These are phyloP conservation scores for Apis dorsata DNA, from an alignment of 1,140 invertebrate species.

Conservation along the genomic window DNA sequence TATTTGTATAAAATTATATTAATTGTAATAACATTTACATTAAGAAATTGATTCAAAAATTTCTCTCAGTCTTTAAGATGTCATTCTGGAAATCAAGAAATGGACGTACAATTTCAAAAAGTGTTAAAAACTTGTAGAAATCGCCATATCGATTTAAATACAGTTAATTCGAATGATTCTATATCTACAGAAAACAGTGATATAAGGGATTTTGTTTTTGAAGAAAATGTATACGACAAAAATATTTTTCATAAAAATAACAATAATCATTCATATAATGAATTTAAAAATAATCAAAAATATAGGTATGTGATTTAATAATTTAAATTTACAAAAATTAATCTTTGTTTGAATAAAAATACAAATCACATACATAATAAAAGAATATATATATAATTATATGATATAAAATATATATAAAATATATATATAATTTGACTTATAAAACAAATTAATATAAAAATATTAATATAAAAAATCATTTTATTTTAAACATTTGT, in stretches of 20 bases:
- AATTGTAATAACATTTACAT: background rate
- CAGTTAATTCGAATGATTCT: constrained; percentile 43
- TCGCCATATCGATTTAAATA: constrained; percentile 49
- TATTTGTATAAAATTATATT: background rate
- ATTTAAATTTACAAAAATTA: background rate
- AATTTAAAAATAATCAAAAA: constrained; percentile 34
- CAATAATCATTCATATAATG: constrained; percentile 31
- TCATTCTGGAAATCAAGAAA: constrained; percentile 69
- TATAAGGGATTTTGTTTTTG: constrained; percentile 64
- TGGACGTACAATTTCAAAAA: constrained; percentile 69
- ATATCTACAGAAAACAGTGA: constrained; percentile 52
- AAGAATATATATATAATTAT: background rate
- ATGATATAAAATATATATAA: too few species aligned
- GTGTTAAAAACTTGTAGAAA: constrained; percentile 71
- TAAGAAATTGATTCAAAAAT: background rate
- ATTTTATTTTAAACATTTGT: too few species aligned
- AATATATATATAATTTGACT: too few species aligned
- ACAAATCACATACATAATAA: too few species aligned
- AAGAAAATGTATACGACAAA: constrained; percentile 68
- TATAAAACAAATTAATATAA: background rate
- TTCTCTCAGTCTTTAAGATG: constrained; percentile 72
- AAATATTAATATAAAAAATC: too few species aligned
- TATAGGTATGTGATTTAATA: constrained; percentile 23
- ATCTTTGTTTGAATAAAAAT: background rate
- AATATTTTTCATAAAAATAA: constrained; percentile 60